phyloP scores from a whole-genome alignment of 2,888 invertebrate genomes.

The Epinotia ramella region DNA sequence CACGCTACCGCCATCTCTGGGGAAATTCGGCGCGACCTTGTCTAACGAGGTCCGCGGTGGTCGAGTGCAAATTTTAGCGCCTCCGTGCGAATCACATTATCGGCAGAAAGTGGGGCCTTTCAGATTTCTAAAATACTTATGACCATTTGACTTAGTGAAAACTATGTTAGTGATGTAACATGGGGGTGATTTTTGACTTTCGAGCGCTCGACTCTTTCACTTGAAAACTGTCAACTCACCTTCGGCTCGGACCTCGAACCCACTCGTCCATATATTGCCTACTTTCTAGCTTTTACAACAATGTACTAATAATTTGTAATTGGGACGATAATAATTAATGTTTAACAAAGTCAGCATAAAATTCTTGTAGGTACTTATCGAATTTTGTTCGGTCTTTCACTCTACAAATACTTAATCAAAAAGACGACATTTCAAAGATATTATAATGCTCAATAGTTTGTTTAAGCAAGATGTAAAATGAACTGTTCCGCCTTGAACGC shows the following conservation, averaged over 20 bases:
- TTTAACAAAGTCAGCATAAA: constrained; percentile 9
- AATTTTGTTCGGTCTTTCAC: constrained; percentile 24
- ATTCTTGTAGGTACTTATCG: background rate
- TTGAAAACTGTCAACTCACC: too few relatives aligned
- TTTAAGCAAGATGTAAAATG: constrained; percentile 7
- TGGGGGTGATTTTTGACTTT: too few relatives aligned
- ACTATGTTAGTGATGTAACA: too few relatives aligned
- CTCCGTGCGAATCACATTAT: constrained; percentile 24
- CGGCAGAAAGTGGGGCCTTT: background rate
- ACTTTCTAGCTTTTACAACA: too few relatives aligned
- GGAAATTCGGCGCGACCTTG: constrained; percentile 28
- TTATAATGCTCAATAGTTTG: constrained; percentile 35
- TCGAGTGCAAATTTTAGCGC: constrained; percentile 30
- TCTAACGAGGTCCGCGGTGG: background rate
- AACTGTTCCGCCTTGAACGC: constrained; percentile 35
- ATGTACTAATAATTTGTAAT: too few relatives aligned
- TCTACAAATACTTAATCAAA: background rate
- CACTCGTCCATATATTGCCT: too few relatives aligned
- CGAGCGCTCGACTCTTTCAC: too few relatives aligned
- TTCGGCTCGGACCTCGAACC: too few relatives aligned
- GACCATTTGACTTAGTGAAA: too few relatives aligned
- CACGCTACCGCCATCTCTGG: constrained; percentile 12
- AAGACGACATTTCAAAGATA: constrained; percentile 26
- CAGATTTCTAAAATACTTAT: constrained; percentile 11
- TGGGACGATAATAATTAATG: background rate